Evolutionary conservation across 2,888 invertebrate genomes (phyloP), one percentile per base, ranked within the genome.

Genomic region (Zeuzera pyrina): DNA sequence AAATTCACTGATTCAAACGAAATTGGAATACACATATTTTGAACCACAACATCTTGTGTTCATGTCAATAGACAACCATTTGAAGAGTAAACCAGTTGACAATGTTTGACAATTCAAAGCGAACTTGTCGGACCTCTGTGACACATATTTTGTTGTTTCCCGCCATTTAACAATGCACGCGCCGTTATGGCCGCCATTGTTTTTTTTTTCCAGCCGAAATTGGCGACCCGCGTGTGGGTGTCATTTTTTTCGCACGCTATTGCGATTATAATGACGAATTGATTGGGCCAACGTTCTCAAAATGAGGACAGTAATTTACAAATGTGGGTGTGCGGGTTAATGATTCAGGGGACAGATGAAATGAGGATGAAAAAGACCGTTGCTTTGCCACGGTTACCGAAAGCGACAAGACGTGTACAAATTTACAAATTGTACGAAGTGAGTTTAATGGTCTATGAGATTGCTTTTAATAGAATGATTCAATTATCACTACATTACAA

Each of bases 201-300:
- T 62, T 64, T 66, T n/a, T n/a, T n/a, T 65, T 63, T 60, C 57
- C 56, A 57, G 57, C 64, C 66, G 51, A 65, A 68, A 72, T 67
- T 49, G 66, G 58, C 42, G 47, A 45, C 40, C n/a, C 47, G 23
- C 46, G 55, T 58, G 76, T 71, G 64, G 73, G 77, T 57, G 76
- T 64, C 46, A 52, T 57, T 74, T 74, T 73, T 73, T 66, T 67
- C 63, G 57, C 70, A 64, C 67, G 60, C 49, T 56, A 55, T 59
- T 55, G 60, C 62, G 50, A 63, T 63, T 62, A 55, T 77, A 71
- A 78, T 78, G 79, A 77, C 69, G 73, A 68, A 77, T 77, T 76
- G 79, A 79, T 77, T 74, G 67, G 60, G 50, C 59, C 63, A 60
- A 65, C 54, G 62, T 56, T 60, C 59, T 57, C 38, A 39, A 52